A percentile compares a stretch with the other conserved stretches of the same genome.
phyloP scores from a whole-genome alignment of 2,113 vertebrate genomes.

The Thalassarche chlororhynchos region DNA sequence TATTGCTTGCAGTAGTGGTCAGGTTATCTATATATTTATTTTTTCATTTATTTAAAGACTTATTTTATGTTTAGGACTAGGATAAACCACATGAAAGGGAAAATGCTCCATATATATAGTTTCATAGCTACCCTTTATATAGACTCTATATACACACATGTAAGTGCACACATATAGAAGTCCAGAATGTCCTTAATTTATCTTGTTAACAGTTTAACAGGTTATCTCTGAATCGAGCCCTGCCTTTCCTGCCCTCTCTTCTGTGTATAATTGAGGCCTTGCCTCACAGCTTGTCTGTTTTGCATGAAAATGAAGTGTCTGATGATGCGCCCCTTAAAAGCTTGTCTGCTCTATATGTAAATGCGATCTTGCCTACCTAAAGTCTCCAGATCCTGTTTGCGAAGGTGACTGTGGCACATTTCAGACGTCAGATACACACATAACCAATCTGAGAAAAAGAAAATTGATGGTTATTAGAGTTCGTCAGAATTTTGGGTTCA shows the following conservation, averaged over 20 bases:
- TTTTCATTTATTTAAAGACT: not conserved
- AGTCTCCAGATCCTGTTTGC: not conserved
- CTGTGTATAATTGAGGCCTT: not conserved
- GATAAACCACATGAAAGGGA: not conserved
- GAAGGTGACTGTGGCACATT: not conserved
- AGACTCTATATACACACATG: not conserved
- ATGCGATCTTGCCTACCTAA: not conserved
- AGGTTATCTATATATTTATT: not conserved
- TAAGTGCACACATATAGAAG: not conserved
- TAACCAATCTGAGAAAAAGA: not conserved
- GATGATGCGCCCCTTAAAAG: not conserved
- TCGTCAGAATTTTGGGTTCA: not conserved
- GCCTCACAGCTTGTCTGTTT: not conserved
- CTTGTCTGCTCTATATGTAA: not conserved
- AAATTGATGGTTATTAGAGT: not conserved
- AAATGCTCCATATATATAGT: not conserved
- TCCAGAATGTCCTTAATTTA: not conserved
- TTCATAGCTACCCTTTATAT: not conserved
- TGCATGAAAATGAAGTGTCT: not conserved
- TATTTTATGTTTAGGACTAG: not conserved
- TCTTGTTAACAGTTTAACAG: not conserved
- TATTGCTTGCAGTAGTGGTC: not conserved
- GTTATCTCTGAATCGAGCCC: not conserved
- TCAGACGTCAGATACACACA: not conserved
- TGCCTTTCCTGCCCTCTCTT: not conserved